Conservation (phyloP, 1,140 invertebrate species). For the Bombus soroeensis region DNA sequence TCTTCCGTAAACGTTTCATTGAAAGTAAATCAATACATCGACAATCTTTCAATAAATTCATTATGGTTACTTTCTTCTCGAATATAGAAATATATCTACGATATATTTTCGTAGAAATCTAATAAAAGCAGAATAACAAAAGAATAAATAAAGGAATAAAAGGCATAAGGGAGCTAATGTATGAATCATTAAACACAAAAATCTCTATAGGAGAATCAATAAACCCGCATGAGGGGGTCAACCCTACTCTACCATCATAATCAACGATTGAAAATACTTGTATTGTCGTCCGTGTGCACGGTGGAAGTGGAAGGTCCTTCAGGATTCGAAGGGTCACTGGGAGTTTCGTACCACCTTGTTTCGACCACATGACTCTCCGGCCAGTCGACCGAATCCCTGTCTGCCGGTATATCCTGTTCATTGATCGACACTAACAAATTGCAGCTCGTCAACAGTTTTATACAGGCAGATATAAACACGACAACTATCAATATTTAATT, state of each 20-base stretch:
- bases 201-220: not conserved
- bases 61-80: too few relatives aligned
- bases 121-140: not conserved
- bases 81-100: too few relatives aligned
- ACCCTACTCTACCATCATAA: conserved; percentile 8
- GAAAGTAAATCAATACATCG: too few relatives aligned
- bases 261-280: conserved; percentile 48
- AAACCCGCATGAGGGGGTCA: not conserved
- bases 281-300: conserved; percentile 8
- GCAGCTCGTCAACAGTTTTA: not conserved
- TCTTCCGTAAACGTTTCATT: too few relatives aligned
- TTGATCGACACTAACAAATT: conserved; percentile 41
- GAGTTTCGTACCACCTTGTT: conserved; percentile 34
- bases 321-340: conserved; percentile 30
- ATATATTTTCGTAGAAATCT: too few relatives aligned
- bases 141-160: not conserved
- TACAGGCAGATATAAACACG: not conserved
- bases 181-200: not conserved
- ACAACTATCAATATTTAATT: not conserved
- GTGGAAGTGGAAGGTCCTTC: conserved; percentile 58
- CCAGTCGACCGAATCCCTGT: conserved; percentile 31
- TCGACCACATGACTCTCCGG: conserved; percentile 23
- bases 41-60: too few relatives aligned
- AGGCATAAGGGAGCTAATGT: not conserved
- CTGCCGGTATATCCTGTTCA: conserved; percentile 20